Percentiles rank a stretch among this genome's conserved stretches.
These are phyloP conservation scores for Enteromius viviparus DNA, from an alignment of 2,797 vertebrate species.

Conservation along the genomic window DNA sequence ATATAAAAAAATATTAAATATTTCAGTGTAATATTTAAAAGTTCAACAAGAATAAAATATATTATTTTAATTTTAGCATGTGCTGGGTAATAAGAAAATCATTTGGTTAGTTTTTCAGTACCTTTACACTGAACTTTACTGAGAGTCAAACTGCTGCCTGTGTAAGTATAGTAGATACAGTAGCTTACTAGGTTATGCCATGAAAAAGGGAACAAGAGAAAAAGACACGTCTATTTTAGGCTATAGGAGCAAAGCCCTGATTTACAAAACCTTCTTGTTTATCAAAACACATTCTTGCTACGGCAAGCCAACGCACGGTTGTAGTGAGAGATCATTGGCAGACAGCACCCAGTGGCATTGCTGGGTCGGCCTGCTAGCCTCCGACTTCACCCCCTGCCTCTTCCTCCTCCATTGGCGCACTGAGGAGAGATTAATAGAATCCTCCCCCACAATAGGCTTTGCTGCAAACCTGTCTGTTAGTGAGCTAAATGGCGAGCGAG, in stretches of 20 bases:
- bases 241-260: background rate
- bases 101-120: background rate
- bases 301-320: background rate
- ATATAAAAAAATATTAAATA: background rate
- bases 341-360: constrained; percentile 12
- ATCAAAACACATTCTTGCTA: background rate
- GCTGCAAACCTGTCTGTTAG: constrained; percentile 75
- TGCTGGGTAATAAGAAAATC: background rate
- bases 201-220: background rate
- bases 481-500: constrained; percentile 73
- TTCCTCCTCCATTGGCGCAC: constrained; percentile 51
- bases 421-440: constrained; percentile 57
- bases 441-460: constrained; percentile 62
- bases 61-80: background rate
- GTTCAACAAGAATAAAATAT: background rate
- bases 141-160: background rate
- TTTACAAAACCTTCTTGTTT: constrained; percentile 32
- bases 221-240: background rate
- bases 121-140: background rate
- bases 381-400: constrained; percentile 29
- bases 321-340: constrained; percentile 12
- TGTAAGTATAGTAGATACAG: background rate
- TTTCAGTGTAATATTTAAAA: too few relatives aligned
- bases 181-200: constrained; percentile 2
- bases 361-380: constrained; percentile 2